Evolutionary conservation across 1,140 invertebrate species (phyloP), one percentile per base, ranked within the genome.

Genomic region (Maconellicoccus hirsutus): DNA sequence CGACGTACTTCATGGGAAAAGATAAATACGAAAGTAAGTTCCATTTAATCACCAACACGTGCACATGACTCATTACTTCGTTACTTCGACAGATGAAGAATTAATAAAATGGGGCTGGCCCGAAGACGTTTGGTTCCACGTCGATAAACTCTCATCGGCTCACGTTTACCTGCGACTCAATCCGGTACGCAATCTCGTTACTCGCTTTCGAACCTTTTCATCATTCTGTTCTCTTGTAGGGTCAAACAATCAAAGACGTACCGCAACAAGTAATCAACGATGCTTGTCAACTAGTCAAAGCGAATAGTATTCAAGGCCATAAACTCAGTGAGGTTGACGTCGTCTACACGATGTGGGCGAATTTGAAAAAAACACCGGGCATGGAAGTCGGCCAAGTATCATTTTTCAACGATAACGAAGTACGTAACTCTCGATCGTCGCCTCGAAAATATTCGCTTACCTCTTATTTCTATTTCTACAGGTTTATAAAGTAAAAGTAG

Each of bases 101-200:
- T 81, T 98, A 25, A 97, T 99, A 69, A 94, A 91, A 81, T 99
- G 94, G 93, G 96, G 96, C 70, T 99, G 95, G 94, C 96, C 96
- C 10, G 97, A 99, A 83, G 98, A 99, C 85, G 95, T 99, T 6
- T 99, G 98, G 98, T 98, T 98, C 81, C 95, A 98, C 80, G 94
- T 98, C 1, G 91, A 97, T 77, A 94, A 96, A 82, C 83, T 93
- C 29, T 98, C 96, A 23, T 99, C 96, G 69, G 98, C 98, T 72
- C 98, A 99, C 80, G 96, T 99, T 3, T 99, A 99, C 79, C 79
- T 99, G 38, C 83, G 97, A 75, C 81, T 99, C 70, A 81, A 84
- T 77, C 81, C 85, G 72, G 93, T 94, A 84, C 84, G 84, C 83
- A 22, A 33, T 25, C 25, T 69, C 66, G 59, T 26, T n/a, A n/a